Evolutionary conservation across 1,140 invertebrate species (phyloP), one percentile per base, ranked within the genome.

Genomic region (Cotesia vestalis): DNA sequence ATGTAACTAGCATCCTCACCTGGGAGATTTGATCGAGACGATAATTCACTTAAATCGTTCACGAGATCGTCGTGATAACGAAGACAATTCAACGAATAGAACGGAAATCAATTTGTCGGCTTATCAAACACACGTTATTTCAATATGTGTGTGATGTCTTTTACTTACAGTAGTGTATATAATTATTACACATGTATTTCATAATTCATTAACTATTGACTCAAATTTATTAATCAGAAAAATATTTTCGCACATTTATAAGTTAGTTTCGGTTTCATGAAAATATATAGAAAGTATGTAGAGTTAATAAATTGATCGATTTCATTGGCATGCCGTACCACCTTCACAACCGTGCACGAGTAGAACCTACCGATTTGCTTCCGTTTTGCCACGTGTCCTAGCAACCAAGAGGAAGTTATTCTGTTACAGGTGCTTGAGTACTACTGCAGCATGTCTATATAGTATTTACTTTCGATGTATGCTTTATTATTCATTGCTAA

Each of bases 21-120:
- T 74, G 78, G 46, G 74, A 78, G 80, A 81, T 78, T 78, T 77
- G 78, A 81, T 79, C 77, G 66, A 71, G 63, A 40, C 76, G 78
- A 76, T 82, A 83, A 83, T 83, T 80, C 77, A 76, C 71, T 78
- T 79, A 81, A 83, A 81, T 78, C 75, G 75, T 68, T 73, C 76
- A 35, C 51, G 51, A 66, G 53, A 9, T 52, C 63, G n/a, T 66
- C 63, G 14, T 53, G 51, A 69, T 72, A 74, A 70, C 76, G 61
- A 52, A 74, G 62, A 66, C 51, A 17, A 66, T 72, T 53, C 53
- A 14, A 40, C 64, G 69, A 66, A 66, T 72, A 53, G 9, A 46
- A 27, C 34, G 46, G 52, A 72, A 70, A 70, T 71, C 52, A 60
- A 71, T 51, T 61, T 52, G 38, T 55, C 71, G 71, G 57, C n/a